Conservation (phyloP, 2,888 invertebrate genomes). For the Perizoma flavofasciatum region DNA sequence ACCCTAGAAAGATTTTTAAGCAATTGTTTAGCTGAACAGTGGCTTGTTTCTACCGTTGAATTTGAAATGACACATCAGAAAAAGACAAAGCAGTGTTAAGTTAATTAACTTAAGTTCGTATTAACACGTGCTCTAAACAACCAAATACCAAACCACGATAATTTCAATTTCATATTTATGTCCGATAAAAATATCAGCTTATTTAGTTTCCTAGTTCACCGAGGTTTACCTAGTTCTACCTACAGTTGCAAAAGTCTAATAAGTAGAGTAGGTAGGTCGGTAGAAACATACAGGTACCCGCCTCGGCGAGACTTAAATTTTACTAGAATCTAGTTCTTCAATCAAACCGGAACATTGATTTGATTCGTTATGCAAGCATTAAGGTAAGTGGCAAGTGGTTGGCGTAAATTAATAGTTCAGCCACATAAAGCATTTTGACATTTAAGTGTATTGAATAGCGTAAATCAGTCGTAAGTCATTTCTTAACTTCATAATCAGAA, state of each 20-base stretch:
- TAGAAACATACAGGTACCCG: too few species aligned
- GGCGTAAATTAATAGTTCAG: constrained; percentile 16
- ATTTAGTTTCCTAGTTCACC: not conserved
- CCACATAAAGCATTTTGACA: constrained; percentile 9
- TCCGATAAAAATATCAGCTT: too few species aligned
- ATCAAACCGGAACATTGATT: constrained; percentile 23
- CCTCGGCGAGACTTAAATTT: constrained; percentile 7
- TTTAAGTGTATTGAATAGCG: constrained; percentile 1
- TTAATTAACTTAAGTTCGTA: too few species aligned
- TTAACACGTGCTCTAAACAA: too few species aligned
- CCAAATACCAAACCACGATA: too few species aligned
- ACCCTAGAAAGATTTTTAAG: too few species aligned
- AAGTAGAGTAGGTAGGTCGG: too few species aligned
- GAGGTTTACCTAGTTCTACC: not conserved
- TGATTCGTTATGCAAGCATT: constrained; percentile 27
- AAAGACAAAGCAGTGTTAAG: too few species aligned
- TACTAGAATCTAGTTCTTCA: constrained; percentile 25
- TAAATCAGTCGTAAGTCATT: too few species aligned
- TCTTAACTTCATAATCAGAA: constrained; percentile 22
- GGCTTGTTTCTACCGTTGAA: not conserved
- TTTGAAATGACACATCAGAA: too few species aligned
- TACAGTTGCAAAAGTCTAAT: not conserved
- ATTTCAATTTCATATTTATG: too few species aligned
- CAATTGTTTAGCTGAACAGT: not conserved
- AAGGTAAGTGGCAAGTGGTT: constrained; percentile 13